These are phyloP conservation scores for Pandion haliaetus DNA, from an alignment of 2,113 vertebrate species.

Conservation along the genomic window DNA sequence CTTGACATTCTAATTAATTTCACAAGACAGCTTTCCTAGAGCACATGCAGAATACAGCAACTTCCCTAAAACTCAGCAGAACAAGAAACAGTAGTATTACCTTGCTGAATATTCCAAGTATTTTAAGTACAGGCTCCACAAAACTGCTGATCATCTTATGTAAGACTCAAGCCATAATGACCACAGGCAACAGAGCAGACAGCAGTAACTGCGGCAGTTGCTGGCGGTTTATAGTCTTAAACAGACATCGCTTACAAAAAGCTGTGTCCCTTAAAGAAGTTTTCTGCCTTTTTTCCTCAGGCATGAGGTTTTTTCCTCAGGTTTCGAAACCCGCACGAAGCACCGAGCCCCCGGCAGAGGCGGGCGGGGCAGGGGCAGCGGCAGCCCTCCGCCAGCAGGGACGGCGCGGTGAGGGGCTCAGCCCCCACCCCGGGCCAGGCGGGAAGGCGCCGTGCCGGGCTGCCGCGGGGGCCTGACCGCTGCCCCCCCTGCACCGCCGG, in stretches of 20 bases:
- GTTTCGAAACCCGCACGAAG: neutral
- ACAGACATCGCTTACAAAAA: neutral
- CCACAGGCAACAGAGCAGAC: neutral
- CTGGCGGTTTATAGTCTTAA: neutral
- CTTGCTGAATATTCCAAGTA: neutral
- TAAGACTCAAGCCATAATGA: neutral
- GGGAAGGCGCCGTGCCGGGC: neutral
- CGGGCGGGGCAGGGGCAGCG: too few relatives aligned
- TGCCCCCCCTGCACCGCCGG: neutral
- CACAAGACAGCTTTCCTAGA: neutral
- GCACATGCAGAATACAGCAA: neutral
- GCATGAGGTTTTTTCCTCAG: accelerated
- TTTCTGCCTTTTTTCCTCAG: too few relatives aligned
- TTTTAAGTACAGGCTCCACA: neutral
- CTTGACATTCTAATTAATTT: neutral
- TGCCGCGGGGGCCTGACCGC: neutral
- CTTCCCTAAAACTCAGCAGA: neutral
- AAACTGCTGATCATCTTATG: neutral
- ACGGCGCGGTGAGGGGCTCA: too few relatives aligned
- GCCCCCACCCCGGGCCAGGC: neutral
- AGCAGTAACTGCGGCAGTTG: neutral
- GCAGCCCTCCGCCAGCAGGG: neutral
- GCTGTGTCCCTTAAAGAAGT: neutral
- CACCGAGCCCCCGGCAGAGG: neutral
- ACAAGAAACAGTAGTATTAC: accelerated